Percentiles rank a stretch among this genome's conserved stretches.
Conservation (phyloP, 2,113 vertebrate species). For the Salvelinus sp. region DNA sequence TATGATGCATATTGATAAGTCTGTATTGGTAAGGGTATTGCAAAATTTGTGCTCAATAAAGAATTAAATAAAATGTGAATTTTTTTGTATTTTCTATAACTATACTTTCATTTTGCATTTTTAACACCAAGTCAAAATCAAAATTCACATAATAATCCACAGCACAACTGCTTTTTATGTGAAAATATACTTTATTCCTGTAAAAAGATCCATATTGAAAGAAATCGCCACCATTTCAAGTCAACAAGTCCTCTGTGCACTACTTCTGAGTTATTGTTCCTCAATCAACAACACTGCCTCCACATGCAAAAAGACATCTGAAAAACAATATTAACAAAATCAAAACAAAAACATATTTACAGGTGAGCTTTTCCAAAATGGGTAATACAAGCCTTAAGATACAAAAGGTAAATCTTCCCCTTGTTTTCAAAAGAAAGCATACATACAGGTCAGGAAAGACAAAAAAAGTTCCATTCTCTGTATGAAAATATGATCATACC, state of each 20-base stretch:
- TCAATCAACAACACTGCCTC: conserved; percentile 46
- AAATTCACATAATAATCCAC: background rate
- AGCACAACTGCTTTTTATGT: conserved; percentile 53
- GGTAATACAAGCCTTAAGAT: conserved; percentile 67
- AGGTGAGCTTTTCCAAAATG: conserved; percentile 60
- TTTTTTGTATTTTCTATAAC: background rate
- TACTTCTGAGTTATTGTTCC: conserved; percentile 45
- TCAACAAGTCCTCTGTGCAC: conserved; percentile 49
- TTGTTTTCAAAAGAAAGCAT: conserved; percentile 55
- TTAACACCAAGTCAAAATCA: too few species aligned
- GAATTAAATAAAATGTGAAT: background rate
- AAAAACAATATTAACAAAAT: conserved; percentile 65
- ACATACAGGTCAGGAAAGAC: conserved; percentile 54
- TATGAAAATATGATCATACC: conserved; percentile 59
- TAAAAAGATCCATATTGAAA: conserved; percentile 76
- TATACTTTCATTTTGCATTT: background rate
- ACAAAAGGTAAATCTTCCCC: conserved; percentile 61
- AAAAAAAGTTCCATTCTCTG: conserved; percentile 29
- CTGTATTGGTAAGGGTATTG: background rate
- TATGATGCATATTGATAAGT: background rate
- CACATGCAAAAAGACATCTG: conserved; percentile 69
- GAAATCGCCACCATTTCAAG: conserved; percentile 63
- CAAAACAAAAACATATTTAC: conserved; percentile 73
- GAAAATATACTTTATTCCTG: conserved; percentile 83
- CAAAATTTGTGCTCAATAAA: background rate